Conservation (phyloP, 2,888 invertebrate genomes). For the Trichogramma dendrolimi region DNA sequence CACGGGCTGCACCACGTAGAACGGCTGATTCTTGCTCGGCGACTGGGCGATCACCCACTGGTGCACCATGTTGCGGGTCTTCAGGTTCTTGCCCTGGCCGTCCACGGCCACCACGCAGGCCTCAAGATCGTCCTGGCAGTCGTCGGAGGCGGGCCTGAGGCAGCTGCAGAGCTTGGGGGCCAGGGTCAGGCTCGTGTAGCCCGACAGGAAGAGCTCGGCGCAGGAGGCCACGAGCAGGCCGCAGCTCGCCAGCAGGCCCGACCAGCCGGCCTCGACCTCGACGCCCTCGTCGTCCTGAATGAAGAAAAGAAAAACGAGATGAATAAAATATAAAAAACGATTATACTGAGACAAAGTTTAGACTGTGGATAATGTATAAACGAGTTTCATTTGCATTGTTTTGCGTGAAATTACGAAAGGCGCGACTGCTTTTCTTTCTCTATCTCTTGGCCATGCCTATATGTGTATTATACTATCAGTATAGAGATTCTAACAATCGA, state of each 20-base stretch:
- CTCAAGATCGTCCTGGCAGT: not conserved
- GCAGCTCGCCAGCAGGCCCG: slow-evolving; percentile 62
- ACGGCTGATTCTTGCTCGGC: slow-evolving; percentile 44
- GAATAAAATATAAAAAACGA: no score
- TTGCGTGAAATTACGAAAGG: no score
- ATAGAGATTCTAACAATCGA: no score
- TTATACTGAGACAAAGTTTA: no score
- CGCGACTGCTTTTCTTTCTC: no score
- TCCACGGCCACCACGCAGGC: slow-evolving; percentile 22
- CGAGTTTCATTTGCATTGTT: no score
- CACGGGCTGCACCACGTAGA: slow-evolving; percentile 48
- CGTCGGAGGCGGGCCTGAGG: slow-evolving; percentile 31
- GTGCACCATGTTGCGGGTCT: slow-evolving; percentile 49
- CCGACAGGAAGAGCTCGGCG: slow-evolving; percentile 52
- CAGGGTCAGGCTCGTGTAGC: slow-evolving; percentile 46
- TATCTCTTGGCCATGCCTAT: no score
- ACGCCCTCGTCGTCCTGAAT: slow-evolving; percentile 38
- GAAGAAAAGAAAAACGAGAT: not conserved
- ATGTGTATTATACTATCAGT: no score
- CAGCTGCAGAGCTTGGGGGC: slow-evolving; percentile 48
- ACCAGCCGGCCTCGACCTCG: slow-evolving; percentile 58
- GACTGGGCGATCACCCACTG: slow-evolving; percentile 50
- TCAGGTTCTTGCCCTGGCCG: slow-evolving; percentile 40
- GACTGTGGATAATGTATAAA: no score
- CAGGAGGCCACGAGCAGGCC: slow-evolving; percentile 60